Conservation (phyloP, 2,113 vertebrate species). For the Myocastor coypus region DNA sequence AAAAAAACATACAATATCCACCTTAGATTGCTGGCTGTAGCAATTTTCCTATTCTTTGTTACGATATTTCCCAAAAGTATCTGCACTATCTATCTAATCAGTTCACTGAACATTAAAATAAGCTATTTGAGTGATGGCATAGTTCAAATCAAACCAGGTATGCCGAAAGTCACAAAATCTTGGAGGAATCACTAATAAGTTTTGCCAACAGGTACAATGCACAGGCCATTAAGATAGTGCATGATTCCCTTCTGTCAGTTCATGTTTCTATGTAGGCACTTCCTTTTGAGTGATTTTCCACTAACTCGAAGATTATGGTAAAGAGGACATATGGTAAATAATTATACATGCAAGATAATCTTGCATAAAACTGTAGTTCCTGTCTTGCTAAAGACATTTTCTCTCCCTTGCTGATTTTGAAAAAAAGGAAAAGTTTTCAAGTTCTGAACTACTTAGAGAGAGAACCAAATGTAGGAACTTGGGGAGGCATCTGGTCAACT, state of each 20-base stretch:
- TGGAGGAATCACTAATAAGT: background rate
- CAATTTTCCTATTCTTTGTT: background rate
- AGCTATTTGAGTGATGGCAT: background rate
- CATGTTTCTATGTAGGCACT: background rate
- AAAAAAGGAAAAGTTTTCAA: background rate
- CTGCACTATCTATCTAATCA: no score
- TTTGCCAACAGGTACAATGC: no score
- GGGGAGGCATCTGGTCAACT: background rate
- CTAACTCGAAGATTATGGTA: background rate
- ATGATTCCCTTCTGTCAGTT: accelerated
- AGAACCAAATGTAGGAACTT: background rate
- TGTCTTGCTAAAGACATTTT: background rate
- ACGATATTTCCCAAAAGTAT: background rate
- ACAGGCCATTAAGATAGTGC: background rate
- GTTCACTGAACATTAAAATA: background rate
- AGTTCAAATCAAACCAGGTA: background rate
- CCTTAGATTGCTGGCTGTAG: background rate
- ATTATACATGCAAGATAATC: background rate
- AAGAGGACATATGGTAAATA: background rate
- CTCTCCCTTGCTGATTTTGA: background rate
- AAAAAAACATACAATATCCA: background rate
- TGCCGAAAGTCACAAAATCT: background rate
- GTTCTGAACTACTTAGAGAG: background rate
- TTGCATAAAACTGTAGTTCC: background rate
- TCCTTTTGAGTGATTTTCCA: background rate